phyloP scores from a whole-genome alignment of 2,113 vertebrate genomes.

The Cebidichthys violaceus region DNA sequence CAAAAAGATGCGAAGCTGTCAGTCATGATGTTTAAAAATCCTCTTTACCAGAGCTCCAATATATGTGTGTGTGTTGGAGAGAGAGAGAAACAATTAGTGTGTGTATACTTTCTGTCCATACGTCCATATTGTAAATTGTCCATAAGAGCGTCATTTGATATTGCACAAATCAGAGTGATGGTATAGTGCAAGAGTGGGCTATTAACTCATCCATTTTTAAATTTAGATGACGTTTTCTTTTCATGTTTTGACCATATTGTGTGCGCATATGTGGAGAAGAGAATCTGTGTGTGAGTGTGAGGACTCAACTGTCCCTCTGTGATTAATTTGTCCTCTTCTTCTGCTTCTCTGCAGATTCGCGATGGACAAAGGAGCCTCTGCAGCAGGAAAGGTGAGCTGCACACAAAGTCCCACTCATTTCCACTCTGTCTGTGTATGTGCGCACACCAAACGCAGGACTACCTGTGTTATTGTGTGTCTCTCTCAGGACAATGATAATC shows the following conservation, averaged over 20 bases:
- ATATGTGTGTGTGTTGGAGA: slow-evolving; percentile 18
- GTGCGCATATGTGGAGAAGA: not conserved
- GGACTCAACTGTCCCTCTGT: slow-evolving; percentile 20
- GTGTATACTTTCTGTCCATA: too few species aligned
- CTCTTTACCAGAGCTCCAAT: slow-evolving; percentile 7
- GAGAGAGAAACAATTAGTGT: not conserved
- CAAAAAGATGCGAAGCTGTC: slow-evolving; percentile 29
- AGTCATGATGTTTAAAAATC: slow-evolving; percentile 47
- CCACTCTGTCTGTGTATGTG: slow-evolving; percentile 8
- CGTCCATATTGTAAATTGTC: not conserved
- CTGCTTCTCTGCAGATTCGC: slow-evolving; percentile 76
- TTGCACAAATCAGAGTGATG: not conserved
- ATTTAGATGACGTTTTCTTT: not conserved
- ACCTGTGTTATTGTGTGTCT: slow-evolving; percentile 5
- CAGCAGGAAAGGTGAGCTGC: slow-evolving; percentile 82
- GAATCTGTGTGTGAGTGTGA: not conserved
- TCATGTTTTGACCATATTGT: not conserved
- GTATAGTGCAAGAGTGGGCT: not conserved
- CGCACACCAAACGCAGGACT: not conserved
- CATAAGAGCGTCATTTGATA: not conserved
- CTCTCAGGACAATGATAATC: not conserved
- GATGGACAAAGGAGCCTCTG: slow-evolving; percentile 82
- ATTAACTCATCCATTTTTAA: not conserved
- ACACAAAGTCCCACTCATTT: not conserved
- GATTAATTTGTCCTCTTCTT: slow-evolving; percentile 55